Base-by-base conservation (phyloP, 2,113 vertebrate genomes). In the Pimephales promelas region DNA sequence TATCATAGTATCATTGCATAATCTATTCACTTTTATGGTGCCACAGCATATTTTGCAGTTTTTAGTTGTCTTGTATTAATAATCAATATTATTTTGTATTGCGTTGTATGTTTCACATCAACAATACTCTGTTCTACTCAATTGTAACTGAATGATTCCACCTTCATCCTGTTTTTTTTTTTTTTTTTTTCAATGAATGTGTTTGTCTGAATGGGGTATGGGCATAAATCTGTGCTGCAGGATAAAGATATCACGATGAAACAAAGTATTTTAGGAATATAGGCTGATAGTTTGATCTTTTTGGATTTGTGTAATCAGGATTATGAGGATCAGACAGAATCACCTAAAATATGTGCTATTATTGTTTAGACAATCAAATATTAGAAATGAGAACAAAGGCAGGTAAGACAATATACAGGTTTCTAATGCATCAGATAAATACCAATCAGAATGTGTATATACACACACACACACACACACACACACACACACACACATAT, bases 271-370 rank as follows among this genome's bases (percentile, higher is more conserved):
- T 81, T 64, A n/a, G 64, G 64, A 56, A 81, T 81, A 81, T 70
- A 56, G 79, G 79, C 62, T 13, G n/a, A 70, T 56, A 70, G 45
- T 81, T 70, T 81, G 62, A 81, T 71, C 28, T 70, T 54, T 81
- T 81, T 54, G 79, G 79, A 81, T 81, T 81, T 81, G 43, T 31
- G 43, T 66, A 79, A 81, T 81, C 62, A 54, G 47, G 64, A 81
- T 81, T 81, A 81, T 70, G 64, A 40, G 62, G 64, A 81, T 71
- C 79, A 71, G 79, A 81, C 64, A 70, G 40, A 81, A 70, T 26
- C 79, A 81, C 18, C 61, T 79, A 79, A 61, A 81, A 81, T 81
- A 52, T 81, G 14, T 36, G 28, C 10, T 56, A 40, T 66, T 80
- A 80, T 70, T 70, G 31, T 56, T 70, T 34, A 13, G 10, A 56